Conservation (phyloP, 2,888 invertebrate genomes). For the Cremastinae sp. region DNA sequence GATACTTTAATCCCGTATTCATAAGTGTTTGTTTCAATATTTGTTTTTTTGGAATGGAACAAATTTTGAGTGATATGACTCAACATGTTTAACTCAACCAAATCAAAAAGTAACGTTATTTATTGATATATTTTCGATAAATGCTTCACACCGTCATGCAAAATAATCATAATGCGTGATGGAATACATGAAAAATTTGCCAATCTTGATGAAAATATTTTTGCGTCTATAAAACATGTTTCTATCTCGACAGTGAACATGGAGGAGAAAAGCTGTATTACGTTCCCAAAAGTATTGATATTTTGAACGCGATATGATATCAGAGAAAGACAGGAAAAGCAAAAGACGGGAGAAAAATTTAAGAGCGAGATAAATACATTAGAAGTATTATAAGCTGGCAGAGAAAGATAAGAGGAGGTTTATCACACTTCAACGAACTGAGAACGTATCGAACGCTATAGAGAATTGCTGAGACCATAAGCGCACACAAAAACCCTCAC, state of each 20-base stretch:
- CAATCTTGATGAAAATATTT: no score
- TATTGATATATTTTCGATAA: no score
- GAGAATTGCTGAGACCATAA: constrained; percentile 16
- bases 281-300: neutral
- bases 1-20: no score
- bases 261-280: neutral
- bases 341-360: neutral
- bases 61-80: no score
- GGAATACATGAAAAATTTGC: no score
- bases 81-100: no score
- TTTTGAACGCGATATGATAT: neutral
- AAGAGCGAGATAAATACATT: constrained; percentile 26
- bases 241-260: neutral
- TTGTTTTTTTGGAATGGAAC: no score
- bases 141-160: no score
- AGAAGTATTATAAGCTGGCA: constrained; percentile 62
- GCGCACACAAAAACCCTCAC: constrained; percentile 6
- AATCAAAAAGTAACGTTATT: no score
- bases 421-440: constrained; percentile 60
- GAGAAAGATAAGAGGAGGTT: constrained; percentile 62
- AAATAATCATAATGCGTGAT: no score
- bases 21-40: no score
- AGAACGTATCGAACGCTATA: constrained; percentile 49
- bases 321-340: neutral
- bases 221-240: no score